Conservation (phyloP, 2,888 invertebrate species). For the Amblyjoppa fuscipennis region DNA sequence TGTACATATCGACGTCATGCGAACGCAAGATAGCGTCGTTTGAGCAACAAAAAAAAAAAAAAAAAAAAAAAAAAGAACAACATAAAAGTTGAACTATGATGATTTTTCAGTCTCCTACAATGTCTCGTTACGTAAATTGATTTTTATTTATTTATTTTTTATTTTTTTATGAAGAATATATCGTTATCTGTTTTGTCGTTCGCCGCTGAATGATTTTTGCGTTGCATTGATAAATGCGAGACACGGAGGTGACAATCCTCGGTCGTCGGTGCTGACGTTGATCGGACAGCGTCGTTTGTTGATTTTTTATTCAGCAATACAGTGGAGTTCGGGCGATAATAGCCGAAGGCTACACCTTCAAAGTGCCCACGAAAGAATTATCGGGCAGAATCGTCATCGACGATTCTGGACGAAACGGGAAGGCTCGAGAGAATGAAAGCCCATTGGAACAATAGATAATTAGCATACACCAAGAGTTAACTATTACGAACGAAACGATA, state of each 20-base stretch:
- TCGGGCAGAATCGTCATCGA: not conserved
- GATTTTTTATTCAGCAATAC: not conserved
- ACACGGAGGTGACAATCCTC: not conserved
- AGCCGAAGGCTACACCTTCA: not conserved
- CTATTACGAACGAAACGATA: slow-evolving; percentile 16
- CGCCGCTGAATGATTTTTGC: slow-evolving; percentile 61
- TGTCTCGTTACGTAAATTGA: slow-evolving; percentile 46
- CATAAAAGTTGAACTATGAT: slow-evolving; percentile 17
- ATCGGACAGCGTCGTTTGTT: not conserved
- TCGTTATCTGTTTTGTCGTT: slow-evolving; percentile 65
- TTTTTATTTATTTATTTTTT: not conserved
- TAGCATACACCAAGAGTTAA: not conserved
- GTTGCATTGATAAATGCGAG: slow-evolving; percentile 58
- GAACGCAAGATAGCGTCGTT: slow-evolving; percentile 29
- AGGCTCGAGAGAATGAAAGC: not conserved
- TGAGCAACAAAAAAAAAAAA: slow-evolving; percentile 5
- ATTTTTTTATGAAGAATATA: slow-evolving; percentile 22
- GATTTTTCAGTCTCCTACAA: slow-evolving; percentile 40
- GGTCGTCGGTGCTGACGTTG: not conserved
- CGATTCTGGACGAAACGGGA: slow-evolving; percentile 16
- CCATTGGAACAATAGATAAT: slow-evolving; percentile 1
- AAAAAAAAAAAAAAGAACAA: not conserved
- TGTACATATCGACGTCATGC: slow-evolving; percentile 67
- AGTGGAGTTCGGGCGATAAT: not conserved
- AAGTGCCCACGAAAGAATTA: not conserved